Conservation (phyloP, 2,888 invertebrate genomes). For the Mayetiola destructor region DNA sequence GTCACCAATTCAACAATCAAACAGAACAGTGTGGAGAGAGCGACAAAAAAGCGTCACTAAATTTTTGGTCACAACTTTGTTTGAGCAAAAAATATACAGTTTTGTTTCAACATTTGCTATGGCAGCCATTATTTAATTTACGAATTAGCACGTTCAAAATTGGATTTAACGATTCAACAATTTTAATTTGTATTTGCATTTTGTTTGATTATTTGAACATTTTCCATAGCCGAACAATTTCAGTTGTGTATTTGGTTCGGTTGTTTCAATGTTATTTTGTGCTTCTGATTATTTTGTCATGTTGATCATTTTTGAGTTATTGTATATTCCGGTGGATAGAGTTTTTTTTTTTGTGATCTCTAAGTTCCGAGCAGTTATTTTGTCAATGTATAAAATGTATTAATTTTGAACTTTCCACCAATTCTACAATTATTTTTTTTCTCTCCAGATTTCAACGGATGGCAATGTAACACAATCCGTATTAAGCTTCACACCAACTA, state of each 20-base stretch:
- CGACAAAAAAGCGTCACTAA: too few relatives aligned
- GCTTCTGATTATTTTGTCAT: background rate
- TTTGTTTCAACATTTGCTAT: slow-evolving; percentile 4
- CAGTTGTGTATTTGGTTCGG: slow-evolving; percentile 3
- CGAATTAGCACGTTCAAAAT: background rate
- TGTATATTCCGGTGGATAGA: too few relatives aligned
- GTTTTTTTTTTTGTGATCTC: background rate
- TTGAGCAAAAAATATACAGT: too few relatives aligned
- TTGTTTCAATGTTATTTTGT: slow-evolving; percentile 5
- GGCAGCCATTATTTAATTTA: slow-evolving; percentile 3
- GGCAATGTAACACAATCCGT: slow-evolving; percentile 64
- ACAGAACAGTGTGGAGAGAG: too few relatives aligned
- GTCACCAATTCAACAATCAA: too few relatives aligned
- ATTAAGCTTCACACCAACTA: slow-evolving; percentile 59
- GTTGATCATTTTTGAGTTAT: too few relatives aligned
- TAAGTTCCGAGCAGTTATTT: too few relatives aligned
- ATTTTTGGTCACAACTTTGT: too few relatives aligned
- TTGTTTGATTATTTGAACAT: slow-evolving; percentile 2
- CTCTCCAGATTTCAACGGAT: slow-evolving; percentile 41
- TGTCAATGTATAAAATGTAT: too few relatives aligned
- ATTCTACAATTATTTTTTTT: background rate
- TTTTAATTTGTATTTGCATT: background rate
- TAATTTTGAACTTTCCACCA: background rate
- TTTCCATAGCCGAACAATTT: background rate
- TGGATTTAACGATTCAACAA: background rate